Conservation (phyloP, 2,888 invertebrate genomes). For the Tetragonisca angustula region DNA sequence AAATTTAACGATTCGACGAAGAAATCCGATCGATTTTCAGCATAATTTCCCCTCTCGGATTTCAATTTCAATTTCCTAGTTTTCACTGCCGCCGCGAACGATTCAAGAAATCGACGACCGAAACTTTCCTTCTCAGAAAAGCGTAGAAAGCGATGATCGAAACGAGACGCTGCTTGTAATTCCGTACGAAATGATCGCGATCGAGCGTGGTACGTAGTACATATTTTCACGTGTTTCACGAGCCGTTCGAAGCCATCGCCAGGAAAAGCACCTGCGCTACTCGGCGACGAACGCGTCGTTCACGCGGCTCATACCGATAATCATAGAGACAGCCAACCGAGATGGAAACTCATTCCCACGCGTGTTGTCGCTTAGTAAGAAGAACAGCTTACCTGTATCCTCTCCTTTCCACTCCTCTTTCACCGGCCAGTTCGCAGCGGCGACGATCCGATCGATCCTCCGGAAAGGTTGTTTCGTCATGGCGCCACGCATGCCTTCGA, state of each 20-base stretch:
- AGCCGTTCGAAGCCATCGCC: constrained; percentile 43
- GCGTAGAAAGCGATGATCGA: neutral
- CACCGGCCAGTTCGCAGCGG: neutral
- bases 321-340: constrained; percentile 44
- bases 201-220: neutral
- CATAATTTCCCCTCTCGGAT: neutral
- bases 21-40: neutral
- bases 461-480: constrained; percentile 11
- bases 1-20: neutral
- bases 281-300: constrained; percentile 49
- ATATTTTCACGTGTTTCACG: constrained; percentile 18
- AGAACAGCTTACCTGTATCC: constrained; percentile 1
- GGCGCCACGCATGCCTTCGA: neutral
- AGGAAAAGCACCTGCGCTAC: constrained; percentile 49
- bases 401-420: neutral
- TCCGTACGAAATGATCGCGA: constrained; percentile 7
- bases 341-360: constrained; percentile 61
- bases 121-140: neutral
- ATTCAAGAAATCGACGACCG: neutral
- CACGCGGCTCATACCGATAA: constrained; percentile 49
- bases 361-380: constrained; percentile 23
- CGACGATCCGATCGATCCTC: constrained; percentile 10
- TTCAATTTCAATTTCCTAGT: neutral
- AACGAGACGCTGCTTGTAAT: neutral
- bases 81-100: neutral